Evolutionary conservation across 2,113 vertebrate genomes (phyloP), one percentile per base, ranked within the genome.

Genomic region (Grammomys surdaster): DNA sequence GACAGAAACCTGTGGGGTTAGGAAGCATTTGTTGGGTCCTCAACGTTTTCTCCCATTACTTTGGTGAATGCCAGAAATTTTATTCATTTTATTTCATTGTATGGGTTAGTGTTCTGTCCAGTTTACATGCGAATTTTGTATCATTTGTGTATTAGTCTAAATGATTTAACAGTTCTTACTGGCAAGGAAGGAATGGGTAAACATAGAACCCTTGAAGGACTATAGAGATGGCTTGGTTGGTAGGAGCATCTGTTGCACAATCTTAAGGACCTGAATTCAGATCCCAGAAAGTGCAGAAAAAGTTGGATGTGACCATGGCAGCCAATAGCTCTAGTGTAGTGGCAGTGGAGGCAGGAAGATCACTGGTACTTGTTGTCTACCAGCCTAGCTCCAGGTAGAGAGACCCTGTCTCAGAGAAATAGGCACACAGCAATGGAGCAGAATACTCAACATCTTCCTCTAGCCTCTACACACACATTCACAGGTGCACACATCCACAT

Each of bases 121-220:
- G 8, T 82, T 84, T 80, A 70, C 91, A 89, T 31, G 48, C 73
- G 24, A 87, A 80, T 60, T n/a, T n/a, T 85, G 2, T 69, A 3
- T 90, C 69, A 78, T 86, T 95, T 94, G 33, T 7, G 36, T 16
- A 19, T 80, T 90, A 78, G 46, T 97, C 48, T 76, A 72, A 78
- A 40, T 70, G 19, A 85, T 69, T 75, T 51, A 89, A 67, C 43
- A 78, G 14, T 63, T 90, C 70, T 93, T 78, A 36, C 76, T 90
- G 31, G 60, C 17, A 36, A 77, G 33, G 33, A 72, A 8, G 43
- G n/a, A 73, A 65, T 88, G 58, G 58, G 70, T 69, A 82, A 14
- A 93, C 60, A 82, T 1, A 16, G n/a, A 82, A 31, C 19, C 28
- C 28, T 63, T 93, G 78, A 89, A 86, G 43, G 28, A 28, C 26